Conservation (phyloP, 2,113 vertebrate genomes). For the Pristiophorus japonicus region DNA sequence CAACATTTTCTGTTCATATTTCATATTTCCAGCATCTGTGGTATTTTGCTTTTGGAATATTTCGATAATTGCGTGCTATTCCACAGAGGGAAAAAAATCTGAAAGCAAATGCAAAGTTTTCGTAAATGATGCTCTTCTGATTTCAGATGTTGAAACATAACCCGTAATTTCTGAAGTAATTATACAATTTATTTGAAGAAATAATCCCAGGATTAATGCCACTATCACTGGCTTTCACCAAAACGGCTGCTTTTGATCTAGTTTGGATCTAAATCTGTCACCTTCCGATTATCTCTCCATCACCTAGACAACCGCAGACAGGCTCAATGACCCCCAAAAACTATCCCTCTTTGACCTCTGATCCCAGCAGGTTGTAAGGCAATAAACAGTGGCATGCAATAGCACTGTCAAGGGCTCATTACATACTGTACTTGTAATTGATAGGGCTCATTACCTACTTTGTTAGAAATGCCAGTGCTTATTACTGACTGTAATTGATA, state of each 20-base stretch:
- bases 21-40: no score
- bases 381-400: background rate
- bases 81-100: background rate
- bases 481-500: constrained; percentile 16
- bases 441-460: constrained; percentile 31
- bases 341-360: background rate
- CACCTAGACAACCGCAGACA: background rate
- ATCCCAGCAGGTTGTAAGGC: background rate
- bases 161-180: background rate
- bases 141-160: background rate
- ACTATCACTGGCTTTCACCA: background rate
- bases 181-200: background rate
- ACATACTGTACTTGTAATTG: background rate
- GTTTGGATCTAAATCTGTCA: background rate
- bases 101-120: background rate
- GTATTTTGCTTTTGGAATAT: background rate
- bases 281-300: background rate
- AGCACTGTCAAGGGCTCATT: background rate
- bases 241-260: no score
- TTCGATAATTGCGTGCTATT: background rate
- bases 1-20: no score
- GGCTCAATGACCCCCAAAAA: background rate
- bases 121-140: background rate
- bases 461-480: constrained; percentile 11
- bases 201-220: background rate